Evolutionary conservation across 2,888 invertebrate species (phyloP), one percentile per base, ranked within the genome.

Genomic region (Lithophane leautieri): DNA sequence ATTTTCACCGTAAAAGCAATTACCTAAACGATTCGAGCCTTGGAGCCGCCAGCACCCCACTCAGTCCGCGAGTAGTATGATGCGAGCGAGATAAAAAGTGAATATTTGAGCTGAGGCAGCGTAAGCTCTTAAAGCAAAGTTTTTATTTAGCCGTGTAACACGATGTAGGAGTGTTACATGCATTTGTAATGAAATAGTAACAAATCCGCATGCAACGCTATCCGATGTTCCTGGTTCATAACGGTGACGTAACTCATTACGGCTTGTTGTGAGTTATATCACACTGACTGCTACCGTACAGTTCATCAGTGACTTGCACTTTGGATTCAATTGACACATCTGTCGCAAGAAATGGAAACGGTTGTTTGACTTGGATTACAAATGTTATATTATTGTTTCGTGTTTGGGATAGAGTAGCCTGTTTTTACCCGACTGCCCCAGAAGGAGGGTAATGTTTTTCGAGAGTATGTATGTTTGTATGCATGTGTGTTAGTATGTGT

Each of bases 201-300:
- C 73, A 60, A 82, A 84, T 85, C 79, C 77, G 68, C 79, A 79
- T 82, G 81, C 76, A 85, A 86, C 14, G 25, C 28, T 71, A 73
- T 79, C 71, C 52, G 70, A 78, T 81, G 82, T 89, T 87, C 86
- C 85, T 84, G 78, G 73, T 85, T 76, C 85, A 83, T 87, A 90
- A 89, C 78, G 44, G 40, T 89, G 85, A 85, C 56, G 82, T 78
- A 87, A 89, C 74, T 86, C 86, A 85, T 71, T 78, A 76, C 73
- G 70, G 52, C 72, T 82, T 78, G 81, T 81, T 85, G 80, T 75
- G 67, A n/a, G 72, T 88, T 89, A 86, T 81, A 70, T 89, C 83
- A 88, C 42, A 44, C 47, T 40, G 54, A 56, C 11, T 47, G 70
- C 76, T 52, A 63, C 70, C 65, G 62, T 63, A 50, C 70, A 50